Conservation (phyloP, 2,113 vertebrate species). For the Odontophorus gujanensis region DNA sequence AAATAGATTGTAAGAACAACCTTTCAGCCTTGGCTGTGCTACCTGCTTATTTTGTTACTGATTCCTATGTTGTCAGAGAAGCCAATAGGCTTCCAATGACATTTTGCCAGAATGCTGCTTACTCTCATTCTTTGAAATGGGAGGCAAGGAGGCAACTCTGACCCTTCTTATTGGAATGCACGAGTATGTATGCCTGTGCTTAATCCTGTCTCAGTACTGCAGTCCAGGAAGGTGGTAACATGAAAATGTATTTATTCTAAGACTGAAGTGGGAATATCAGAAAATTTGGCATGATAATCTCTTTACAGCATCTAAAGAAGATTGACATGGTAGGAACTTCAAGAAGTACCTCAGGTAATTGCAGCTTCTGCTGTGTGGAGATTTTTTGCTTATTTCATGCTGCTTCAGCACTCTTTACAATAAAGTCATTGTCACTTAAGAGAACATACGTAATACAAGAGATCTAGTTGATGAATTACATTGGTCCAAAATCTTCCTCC, state of each 20-base stretch:
- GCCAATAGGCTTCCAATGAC: background rate
- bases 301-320: background rate
- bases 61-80: background rate
- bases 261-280: background rate
- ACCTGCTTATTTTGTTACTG: background rate
- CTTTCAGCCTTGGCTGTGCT: background rate
- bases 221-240: background rate
- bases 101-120: background rate
- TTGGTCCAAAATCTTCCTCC: background rate
- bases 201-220: background rate
- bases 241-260: background rate
- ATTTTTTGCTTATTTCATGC: conserved; percentile 20
- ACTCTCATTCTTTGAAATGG: background rate
- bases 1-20: background rate
- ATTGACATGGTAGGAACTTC: background rate
- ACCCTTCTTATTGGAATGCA: background rate
- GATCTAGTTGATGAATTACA: conserved; percentile 34
- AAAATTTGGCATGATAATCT: background rate
- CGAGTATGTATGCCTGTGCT: background rate
- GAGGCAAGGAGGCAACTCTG: background rate
- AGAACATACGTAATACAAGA: background rate
- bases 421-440: conserved; percentile 26
- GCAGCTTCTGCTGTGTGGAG: conserved; percentile 5
- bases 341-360: conserved; percentile 3
- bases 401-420: conserved; percentile 25